Percentiles rank a stretch among this genome's conserved stretches.
Evolutionary conservation across 2,888 invertebrate species (phyloP).

Genomic region (Spilarctia lutea): DNA sequence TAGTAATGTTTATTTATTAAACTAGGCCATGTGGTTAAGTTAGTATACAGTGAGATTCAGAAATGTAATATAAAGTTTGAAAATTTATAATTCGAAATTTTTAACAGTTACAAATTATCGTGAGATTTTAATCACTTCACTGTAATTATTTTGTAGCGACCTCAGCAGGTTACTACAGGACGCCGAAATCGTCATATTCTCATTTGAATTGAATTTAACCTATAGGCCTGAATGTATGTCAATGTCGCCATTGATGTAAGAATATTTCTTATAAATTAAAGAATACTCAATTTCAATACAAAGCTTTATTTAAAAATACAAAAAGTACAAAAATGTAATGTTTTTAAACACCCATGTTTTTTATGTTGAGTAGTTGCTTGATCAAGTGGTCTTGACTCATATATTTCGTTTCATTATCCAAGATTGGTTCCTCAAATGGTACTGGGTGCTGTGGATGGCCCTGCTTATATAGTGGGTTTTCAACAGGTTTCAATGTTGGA

Average conservation of each 20-base stretch:
- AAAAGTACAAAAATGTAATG: constrained; percentile 26
- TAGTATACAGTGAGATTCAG: not conserved
- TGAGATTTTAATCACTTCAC: not conserved
- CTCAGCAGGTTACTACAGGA: not conserved
- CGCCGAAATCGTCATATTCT: not conserved
- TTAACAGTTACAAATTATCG: not conserved
- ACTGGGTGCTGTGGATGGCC: constrained; percentile 42
- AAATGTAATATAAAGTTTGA: not conserved
- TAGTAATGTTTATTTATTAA: not conserved
- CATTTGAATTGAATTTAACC: not conserved
- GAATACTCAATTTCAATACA: not conserved
- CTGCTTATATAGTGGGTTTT: constrained; percentile 22
- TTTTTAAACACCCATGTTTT: constrained; percentile 56
- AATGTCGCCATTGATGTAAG: not conserved
- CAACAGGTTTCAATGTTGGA: constrained; percentile 13
- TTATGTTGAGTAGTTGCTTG: constrained; percentile 65
- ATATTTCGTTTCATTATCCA: constrained; percentile 25
- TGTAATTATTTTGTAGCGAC: not conserved
- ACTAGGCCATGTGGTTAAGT: not conserved
- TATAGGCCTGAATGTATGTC: not conserved
- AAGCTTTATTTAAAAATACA: constrained; percentile 26
- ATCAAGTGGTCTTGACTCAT: constrained; percentile 60
- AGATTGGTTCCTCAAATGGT: constrained; percentile 53
- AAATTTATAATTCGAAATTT: not conserved
- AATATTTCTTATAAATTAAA: not conserved